Base-by-base conservation (phyloP, 2,888 invertebrate species). In the Synergus japonicus region DNA sequence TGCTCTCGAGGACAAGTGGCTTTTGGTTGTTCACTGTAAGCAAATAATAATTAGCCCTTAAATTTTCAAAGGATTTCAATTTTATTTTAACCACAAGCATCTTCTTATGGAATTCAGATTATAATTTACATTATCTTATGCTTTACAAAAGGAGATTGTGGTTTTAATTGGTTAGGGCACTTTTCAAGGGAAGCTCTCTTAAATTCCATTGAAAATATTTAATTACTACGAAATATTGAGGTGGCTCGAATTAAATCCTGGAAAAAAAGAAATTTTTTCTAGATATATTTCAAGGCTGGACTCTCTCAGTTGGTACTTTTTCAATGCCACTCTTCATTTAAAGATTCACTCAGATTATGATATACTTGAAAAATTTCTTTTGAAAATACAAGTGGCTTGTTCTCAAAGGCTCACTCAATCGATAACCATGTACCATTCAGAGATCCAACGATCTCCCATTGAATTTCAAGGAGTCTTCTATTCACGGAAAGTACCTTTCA, bases 21-120 rank as follows among this genome's bases (percentile, higher is more conserved):
- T 96, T 90, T 95, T 97, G 89, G 95, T 96, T 92, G 97, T 97
- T 88, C 96, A 97, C 92, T 97, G 97, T 97, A 94, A 97, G 97
- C 96, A 90, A 73, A 65, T 65, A 15, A n/a, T 43, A n/a, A 7
- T 41, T 43, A n/a, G 2, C 37, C 22, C 29, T n/a, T 22, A 10
- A 22, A 22, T 49, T 49, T 10, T 18, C 9, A 10, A n/a, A 22
- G 10, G 58, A 9, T 60, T 22, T 18, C 18, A 60, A 60, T 18
- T 22, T 4, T n/a, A 7, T 18, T 60, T 2, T 10, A 60, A n/a
- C 18, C 9, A 60, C n/a, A 18, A 60, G 13, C 9, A 12, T 12
- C 13, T 46, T 7, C 1, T 12, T 46, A 12, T 46, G 46, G 12
- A 46, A 46, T 46, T 8, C 9, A 13, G 46, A 46, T 46, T 46